Conservation (phyloP, 1,140 invertebrate genomes). For the Drosophila sp. region DNA sequence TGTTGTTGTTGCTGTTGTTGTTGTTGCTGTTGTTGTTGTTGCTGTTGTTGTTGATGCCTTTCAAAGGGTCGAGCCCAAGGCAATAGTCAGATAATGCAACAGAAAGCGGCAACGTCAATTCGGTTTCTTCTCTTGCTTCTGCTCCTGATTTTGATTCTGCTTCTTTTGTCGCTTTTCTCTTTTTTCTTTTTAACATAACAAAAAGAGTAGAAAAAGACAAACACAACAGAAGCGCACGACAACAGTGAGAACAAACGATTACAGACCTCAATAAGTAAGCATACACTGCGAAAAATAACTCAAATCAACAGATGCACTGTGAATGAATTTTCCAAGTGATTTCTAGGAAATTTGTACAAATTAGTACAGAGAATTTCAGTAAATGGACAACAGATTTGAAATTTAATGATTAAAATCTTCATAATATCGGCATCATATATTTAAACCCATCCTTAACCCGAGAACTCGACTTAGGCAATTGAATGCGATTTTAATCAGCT, state of each 20-base stretch:
- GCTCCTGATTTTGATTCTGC: neutral
- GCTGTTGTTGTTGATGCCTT: too few species aligned
- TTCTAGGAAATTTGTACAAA: too few species aligned
- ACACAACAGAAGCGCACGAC: conserved; percentile 46
- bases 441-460: too few species aligned
- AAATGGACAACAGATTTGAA: too few species aligned
- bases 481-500: too few species aligned
- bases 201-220: conserved; percentile 43
- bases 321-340: neutral
- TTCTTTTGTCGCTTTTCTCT: conserved; percentile 9
- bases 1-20: neutral
- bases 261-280: conserved; percentile 47
- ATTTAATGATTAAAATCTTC: too few species aligned
- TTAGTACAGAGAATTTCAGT: too few species aligned
- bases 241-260: conserved; percentile 65
- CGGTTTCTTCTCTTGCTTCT: conserved; percentile 2
- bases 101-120: conserved; percentile 66
- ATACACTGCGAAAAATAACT: neutral
- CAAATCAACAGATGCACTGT: neutral
- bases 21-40: neutral
- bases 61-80: conserved; percentile 46
- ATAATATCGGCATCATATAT: too few species aligned
- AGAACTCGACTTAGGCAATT: too few species aligned
- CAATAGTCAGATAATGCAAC: conserved; percentile 61
- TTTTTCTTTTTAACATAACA: conserved; percentile 57